phyloP scores from a whole-genome alignment of 1,140 invertebrate genomes.

The Calycopis cecrops region DNA sequence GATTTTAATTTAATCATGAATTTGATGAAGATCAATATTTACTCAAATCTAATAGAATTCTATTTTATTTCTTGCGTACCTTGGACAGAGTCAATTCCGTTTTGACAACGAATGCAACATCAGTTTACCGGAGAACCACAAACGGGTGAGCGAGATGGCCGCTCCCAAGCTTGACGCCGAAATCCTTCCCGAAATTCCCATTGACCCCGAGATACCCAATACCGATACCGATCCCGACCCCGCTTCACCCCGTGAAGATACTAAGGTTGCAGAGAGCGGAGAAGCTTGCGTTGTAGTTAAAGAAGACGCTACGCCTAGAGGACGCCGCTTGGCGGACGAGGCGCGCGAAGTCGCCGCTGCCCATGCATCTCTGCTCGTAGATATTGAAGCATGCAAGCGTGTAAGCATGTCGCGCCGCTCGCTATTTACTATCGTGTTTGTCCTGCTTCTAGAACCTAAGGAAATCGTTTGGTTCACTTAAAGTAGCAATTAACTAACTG shows the following conservation, averaged over 20 bases:
- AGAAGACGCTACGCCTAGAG: slow-evolving; percentile 61
- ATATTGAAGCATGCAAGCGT: slow-evolving; percentile 75
- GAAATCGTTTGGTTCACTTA: not conserved
- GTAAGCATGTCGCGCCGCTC: slow-evolving; percentile 73
- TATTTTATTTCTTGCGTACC: slow-evolving; percentile 58
- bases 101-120: slow-evolving; percentile 98
- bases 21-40: no score
- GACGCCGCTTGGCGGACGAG: slow-evolving; percentile 55
- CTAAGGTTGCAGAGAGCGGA: slow-evolving; percentile 36
- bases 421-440: slow-evolving; percentile 36
- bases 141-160: slow-evolving; percentile 89
- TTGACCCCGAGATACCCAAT: slow-evolving; percentile 25
- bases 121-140: slow-evolving; percentile 95
- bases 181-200: slow-evolving; percentile 32
- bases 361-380: slow-evolving; percentile 71
- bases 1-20: no score
- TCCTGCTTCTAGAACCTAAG: slow-evolving; percentile 30
- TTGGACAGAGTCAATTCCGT: slow-evolving; percentile 94
- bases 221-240: slow-evolving; percentile 33
- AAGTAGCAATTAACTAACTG: not conserved
- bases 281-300: slow-evolving; percentile 62
- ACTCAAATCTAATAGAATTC: no score
- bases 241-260: slow-evolving; percentile 49
- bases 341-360: slow-evolving; percentile 67
- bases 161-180: slow-evolving; percentile 64